Percentiles rank a stretch among this genome's conserved stretches.
phyloP scores from a whole-genome alignment of 1,140 invertebrate genomes.

The Eufriesea mexicana region DNA sequence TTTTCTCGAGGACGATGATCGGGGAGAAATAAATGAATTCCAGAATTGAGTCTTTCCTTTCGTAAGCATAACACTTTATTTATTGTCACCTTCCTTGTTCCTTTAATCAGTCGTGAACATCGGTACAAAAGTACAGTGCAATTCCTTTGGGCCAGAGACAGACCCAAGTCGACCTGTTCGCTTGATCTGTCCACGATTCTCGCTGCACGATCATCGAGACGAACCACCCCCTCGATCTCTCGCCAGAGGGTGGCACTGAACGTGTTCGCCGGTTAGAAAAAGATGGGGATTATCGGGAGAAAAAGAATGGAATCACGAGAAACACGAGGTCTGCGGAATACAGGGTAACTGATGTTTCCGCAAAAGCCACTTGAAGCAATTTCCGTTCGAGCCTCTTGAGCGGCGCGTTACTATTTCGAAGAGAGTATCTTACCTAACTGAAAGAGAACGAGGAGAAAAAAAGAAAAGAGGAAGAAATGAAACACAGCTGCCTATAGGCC shows the following conservation, averaged over 20 bases:
- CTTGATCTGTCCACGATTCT: neutral
- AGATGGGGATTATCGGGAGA: neutral
- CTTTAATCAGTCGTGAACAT: neutral
- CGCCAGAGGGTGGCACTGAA: neutral
- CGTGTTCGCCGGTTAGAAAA: neutral
- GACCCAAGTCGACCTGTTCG: neutral
- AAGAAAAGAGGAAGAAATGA: conserved; percentile 12
- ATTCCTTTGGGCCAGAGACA: neutral
- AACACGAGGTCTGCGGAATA: conserved; percentile 45
- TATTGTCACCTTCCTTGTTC: neutral
- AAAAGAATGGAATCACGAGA: conserved; percentile 30
- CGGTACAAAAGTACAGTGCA: neutral
- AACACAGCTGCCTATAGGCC: conserved; percentile 66
- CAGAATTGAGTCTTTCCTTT: neutral
- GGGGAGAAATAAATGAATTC: neutral
- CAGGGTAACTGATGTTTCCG: conserved; percentile 63
- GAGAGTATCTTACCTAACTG: conserved; percentile 59
- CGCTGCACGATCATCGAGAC: neutral
- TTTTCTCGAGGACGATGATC: neutral
- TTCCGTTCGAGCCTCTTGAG: conserved; percentile 68
- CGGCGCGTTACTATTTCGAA: conserved; percentile 55
- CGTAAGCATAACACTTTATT: conserved; percentile 35
- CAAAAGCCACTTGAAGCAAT: conserved; percentile 71
- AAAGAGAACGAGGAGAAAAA: conserved; percentile 18
- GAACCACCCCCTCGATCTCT: rapidly evolving